A percentile compares a stretch with the other conserved stretches of the same genome.
These are phyloP conservation scores for Spicauda simplicius DNA, from an alignment of 2,888 invertebrate genomes.

Conservation along the genomic window DNA sequence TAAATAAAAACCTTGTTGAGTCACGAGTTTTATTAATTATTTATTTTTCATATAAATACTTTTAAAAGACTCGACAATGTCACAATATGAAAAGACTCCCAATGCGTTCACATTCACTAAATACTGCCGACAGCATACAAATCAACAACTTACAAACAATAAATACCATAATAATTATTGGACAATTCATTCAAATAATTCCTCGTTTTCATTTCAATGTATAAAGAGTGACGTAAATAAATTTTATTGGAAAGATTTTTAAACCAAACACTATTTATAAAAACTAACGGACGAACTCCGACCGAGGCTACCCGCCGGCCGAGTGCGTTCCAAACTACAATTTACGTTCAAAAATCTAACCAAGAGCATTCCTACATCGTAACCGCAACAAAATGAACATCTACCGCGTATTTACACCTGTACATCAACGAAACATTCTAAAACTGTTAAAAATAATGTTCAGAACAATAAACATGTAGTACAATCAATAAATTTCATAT, in stretches of 20 bases:
- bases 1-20: constrained; percentile 66
- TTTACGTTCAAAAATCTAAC: constrained; percentile 43
- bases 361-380: constrained; percentile 50
- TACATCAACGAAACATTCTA: constrained; percentile 80
- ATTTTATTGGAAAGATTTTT: constrained; percentile 46
- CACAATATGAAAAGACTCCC: constrained; percentile 80
- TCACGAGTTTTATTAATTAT: constrained; percentile 76
- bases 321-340: constrained; percentile 31
- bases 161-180: constrained; percentile 73
- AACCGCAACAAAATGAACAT: constrained; percentile 60
- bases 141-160: constrained; percentile 80
- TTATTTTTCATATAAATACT: constrained; percentile 82
- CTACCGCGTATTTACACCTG: constrained; percentile 79
- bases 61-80: constrained; percentile 81
- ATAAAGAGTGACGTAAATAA: constrained; percentile 56
- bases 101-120: constrained; percentile 75
- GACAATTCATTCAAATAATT: constrained; percentile 79
- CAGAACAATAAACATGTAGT: constrained; percentile 75
- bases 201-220: constrained; percentile 58
- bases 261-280: constrained; percentile 39
- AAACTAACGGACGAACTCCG: constrained; percentile 23
- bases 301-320: constrained; percentile 25
- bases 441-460: constrained; percentile 75
- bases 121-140: constrained; percentile 76
- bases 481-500: constrained; percentile 73